Evolutionary conservation across 2,888 invertebrate genomes (phyloP).

Genomic region (Meta bourneti): DNA sequence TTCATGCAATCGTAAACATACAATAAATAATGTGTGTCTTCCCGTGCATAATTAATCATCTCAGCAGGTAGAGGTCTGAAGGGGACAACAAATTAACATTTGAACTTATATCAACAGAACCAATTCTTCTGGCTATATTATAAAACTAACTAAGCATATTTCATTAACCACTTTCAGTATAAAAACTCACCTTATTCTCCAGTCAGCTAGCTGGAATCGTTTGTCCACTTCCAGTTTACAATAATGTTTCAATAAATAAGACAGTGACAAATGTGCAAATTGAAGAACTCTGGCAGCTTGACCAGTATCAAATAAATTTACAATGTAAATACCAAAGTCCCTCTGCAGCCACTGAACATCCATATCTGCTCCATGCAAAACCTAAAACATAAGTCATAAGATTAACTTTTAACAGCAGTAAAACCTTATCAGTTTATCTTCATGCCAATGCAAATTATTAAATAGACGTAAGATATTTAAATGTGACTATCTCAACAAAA

Average conservation of each 20-base stretch:
- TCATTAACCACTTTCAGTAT: not conserved
- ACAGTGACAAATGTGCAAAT: slow-evolving; percentile 86
- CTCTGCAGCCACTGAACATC: slow-evolving; percentile 97
- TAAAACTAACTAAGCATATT: not conserved
- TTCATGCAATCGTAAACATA: slow-evolving; percentile 91
- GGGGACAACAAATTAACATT: not conserved
- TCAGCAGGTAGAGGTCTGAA: slow-evolving; percentile 90
- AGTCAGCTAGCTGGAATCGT: slow-evolving; percentile 95
- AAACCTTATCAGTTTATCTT: not conserved
- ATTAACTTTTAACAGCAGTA: not conserved
- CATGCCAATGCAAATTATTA: no score
- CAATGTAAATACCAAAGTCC: slow-evolving; percentile 95
- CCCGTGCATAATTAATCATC: slow-evolving; percentile 91
- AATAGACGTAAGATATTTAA: no score
- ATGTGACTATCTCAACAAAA: no score
- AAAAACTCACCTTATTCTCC: slow-evolving; percentile 88
- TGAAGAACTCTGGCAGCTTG: slow-evolving; percentile 90
- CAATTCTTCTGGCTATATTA: not conserved
- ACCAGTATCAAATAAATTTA: slow-evolving; percentile 98
- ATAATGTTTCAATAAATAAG: slow-evolving; percentile 89
- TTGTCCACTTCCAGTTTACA: slow-evolving; percentile 92
- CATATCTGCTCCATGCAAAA: slow-evolving; percentile 93
- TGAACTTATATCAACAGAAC: not conserved
- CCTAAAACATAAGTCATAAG: slow-evolving; percentile 82
- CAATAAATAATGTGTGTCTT: slow-evolving; percentile 96